Percentiles rank a stretch among this genome's conserved stretches.
Conservation (phyloP, 2,797 vertebrate genomes). For the Microctenopoma stevenorrisi region DNA sequence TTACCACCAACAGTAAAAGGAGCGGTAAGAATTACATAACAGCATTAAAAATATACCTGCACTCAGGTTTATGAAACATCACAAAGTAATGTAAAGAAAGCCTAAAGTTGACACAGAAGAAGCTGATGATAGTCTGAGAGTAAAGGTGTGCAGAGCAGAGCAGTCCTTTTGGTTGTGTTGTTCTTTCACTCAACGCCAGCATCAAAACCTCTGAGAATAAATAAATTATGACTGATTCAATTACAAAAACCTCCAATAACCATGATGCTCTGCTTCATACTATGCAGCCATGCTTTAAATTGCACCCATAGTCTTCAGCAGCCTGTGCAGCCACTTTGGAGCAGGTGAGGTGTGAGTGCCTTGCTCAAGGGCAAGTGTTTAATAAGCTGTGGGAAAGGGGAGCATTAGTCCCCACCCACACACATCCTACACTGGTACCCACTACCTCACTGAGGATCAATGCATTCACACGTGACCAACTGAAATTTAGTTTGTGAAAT, state of each 20-base stretch:
- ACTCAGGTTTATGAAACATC: background rate
- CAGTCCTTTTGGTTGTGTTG: background rate
- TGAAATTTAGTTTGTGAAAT: background rate
- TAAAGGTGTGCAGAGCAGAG: no score
- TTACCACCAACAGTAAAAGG: no score
- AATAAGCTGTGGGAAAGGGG: background rate
- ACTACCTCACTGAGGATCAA: background rate
- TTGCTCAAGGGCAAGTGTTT: conserved; percentile 17
- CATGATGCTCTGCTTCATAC: background rate
- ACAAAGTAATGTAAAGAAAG: background rate
- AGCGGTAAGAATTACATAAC: background rate
- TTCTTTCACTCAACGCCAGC: background rate
- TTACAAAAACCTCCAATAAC: background rate
- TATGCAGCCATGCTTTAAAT: background rate
- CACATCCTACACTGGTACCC: background rate
- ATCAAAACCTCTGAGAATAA: conserved; percentile 1
- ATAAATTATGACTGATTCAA: background rate
- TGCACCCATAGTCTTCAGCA: background rate
- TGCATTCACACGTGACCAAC: background rate
- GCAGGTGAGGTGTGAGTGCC: conserved; percentile 6
- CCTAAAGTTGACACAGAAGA: background rate
- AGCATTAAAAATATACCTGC: background rate
- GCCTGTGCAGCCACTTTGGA: conserved; percentile 6
- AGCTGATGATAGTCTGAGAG: background rate
- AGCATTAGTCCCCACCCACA: conserved; percentile 1